Evolutionary conservation across 1,140 invertebrate species (phyloP).

Genomic region (Pogonomyrmex barbatus): DNA sequence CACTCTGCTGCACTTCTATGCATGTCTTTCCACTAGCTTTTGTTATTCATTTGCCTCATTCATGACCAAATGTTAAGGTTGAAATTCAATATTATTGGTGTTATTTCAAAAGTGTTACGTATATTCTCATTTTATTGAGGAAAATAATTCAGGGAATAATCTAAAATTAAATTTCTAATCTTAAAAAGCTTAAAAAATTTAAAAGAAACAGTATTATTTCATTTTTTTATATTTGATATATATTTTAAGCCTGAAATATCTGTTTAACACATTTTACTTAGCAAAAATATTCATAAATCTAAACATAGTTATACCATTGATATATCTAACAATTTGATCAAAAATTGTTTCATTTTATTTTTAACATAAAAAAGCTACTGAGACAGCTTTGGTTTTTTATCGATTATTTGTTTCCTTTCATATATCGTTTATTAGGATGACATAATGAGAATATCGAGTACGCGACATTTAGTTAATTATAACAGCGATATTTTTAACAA

Average conservation of each 20-base stretch:
- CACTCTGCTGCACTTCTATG: not conserved
- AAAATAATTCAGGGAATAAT: not conserved
- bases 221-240: not conserved
- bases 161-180: not conserved
- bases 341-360: not conserved
- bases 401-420: not conserved
- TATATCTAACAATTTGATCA: not conserved
- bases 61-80: not conserved
- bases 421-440: not conserved
- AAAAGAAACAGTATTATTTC: not conserved
- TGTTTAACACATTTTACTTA: not conserved
- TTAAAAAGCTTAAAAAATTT: no score
- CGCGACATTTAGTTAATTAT: not conserved
- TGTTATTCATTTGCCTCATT: not conserved
- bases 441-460: not conserved
- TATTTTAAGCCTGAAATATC: not conserved
- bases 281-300: not conserved
- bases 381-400: not conserved
- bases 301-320: not conserved
- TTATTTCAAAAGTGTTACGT: not conserved
- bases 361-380: not conserved
- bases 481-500: not conserved
- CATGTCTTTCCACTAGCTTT: not conserved
- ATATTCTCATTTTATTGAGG: not conserved
- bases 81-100: not conserved